Evolutionary conservation across 2,797 vertebrate species (phyloP).

Genomic region (Labroides dimidiatus): DNA sequence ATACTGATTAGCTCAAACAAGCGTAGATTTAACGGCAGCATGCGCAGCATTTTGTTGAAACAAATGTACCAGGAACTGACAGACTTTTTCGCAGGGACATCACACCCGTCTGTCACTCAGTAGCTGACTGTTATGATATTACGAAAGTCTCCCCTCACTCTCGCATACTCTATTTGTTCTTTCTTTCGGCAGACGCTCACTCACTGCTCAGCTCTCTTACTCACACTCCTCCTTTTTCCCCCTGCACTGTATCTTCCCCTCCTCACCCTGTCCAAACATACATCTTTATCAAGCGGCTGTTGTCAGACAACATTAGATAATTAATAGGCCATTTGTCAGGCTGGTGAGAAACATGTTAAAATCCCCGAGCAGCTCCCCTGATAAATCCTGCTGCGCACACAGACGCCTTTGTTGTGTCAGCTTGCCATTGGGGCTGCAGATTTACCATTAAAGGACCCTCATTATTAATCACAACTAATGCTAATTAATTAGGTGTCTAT

Average conservation of each 20-base stretch:
- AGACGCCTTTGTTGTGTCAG: slow-evolving; percentile 91
- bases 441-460: slow-evolving; percentile 93
- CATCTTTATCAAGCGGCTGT: slow-evolving; percentile 99
- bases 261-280: slow-evolving; percentile 90
- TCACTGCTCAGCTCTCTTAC: slow-evolving; percentile 16
- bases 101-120: background rate
- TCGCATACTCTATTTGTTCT: slow-evolving; percentile 40
- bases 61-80: slow-evolving; percentile 28
- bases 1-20: slow-evolving; percentile 58
- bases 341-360: slow-evolving; percentile 97
- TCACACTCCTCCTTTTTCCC: slow-evolving; percentile 37
- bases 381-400: slow-evolving; percentile 92
- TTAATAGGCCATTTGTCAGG: slow-evolving; percentile 99
- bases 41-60: slow-evolving; percentile 27
- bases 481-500: slow-evolving; percentile 96
- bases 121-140: slow-evolving; percentile 5
- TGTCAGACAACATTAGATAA: slow-evolving; percentile 99
- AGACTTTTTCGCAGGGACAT: background rate
- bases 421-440: slow-evolving; percentile 88
- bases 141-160: slow-evolving; percentile 13
- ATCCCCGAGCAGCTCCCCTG: slow-evolving; percentile 93
- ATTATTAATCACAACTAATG: slow-evolving; percentile 99
- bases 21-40: slow-evolving; percentile 31
- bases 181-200: slow-evolving; percentile 45
- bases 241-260: slow-evolving; percentile 58